Conservation (phyloP, 2,113 vertebrate species). For the Silurus glanis region DNA sequence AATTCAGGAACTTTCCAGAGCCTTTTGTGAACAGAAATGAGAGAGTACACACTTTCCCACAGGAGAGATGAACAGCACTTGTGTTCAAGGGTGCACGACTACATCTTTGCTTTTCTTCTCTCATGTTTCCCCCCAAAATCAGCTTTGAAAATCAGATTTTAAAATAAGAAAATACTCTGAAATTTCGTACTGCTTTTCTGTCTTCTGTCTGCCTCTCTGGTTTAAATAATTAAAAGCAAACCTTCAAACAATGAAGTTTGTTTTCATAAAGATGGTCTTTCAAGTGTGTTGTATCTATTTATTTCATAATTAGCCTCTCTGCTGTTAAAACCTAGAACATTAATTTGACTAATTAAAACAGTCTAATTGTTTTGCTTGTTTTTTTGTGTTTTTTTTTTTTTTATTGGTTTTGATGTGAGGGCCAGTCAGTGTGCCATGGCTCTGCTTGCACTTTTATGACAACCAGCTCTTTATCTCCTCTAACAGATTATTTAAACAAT, state of each 20-base stretch:
- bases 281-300: background rate
- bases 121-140: constrained; percentile 10
- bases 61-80: constrained; percentile 53
- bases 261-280: background rate
- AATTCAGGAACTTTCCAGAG: constrained; percentile 75
- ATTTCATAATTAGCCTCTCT: background rate
- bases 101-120: background rate
- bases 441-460: constrained; percentile 37
- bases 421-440: background rate
- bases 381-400: background rate
- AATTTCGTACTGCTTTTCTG: background rate
- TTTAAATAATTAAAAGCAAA: background rate
- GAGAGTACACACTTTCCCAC: constrained; percentile 74
- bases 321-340: constrained; percentile 2
- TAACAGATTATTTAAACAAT: constrained; percentile 36
- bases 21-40: constrained; percentile 71
- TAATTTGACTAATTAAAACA: background rate
- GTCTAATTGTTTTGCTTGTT: background rate
- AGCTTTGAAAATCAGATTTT: background rate
- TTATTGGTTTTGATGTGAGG: background rate
- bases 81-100: constrained; percentile 14
- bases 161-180: background rate
- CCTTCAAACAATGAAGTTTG: background rate
- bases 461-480: constrained; percentile 38
- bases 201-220: background rate